phyloP scores from a whole-genome alignment of 2,797 vertebrate genomes.

The Anguilla obscura region DNA sequence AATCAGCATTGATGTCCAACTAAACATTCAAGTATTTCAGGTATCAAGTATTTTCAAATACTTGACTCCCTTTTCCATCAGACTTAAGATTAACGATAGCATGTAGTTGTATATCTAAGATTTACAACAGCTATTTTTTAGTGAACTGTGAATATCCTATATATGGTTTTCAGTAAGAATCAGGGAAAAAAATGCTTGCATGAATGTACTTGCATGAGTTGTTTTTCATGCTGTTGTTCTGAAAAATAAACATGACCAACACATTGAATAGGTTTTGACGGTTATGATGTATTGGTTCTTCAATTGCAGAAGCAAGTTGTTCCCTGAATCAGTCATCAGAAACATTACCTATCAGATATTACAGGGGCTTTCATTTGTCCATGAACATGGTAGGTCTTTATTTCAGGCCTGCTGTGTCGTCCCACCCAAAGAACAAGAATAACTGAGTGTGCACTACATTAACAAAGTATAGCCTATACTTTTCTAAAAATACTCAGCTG shows the following conservation, averaged over 20 bases:
- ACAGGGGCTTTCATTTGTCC: constrained; percentile 97
- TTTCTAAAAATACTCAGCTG: neutral
- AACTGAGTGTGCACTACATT: neutral
- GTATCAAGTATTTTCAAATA: neutral
- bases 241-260: neutral
- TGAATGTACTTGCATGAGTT: neutral
- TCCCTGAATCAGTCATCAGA: constrained; percentile 96
- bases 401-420: constrained; percentile 3
- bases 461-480: neutral
- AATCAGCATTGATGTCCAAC: neutral
- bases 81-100: neutral
- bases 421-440: constrained; percentile 6
- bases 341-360: constrained; percentile 99
- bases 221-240: neutral
- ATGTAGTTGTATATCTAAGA: neutral
- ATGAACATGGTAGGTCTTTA: constrained; percentile 91
- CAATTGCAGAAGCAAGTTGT: constrained; percentile 93
- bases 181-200: neutral
- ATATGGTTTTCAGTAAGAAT: neutral
- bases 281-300: constrained; percentile 60
- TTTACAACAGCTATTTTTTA: neutral
- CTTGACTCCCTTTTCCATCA: neutral
- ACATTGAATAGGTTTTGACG: constrained; percentile 25
- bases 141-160: neutral
- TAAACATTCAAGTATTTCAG: neutral